Evolutionary conservation across 2,888 invertebrate genomes (phyloP).

Genomic region (Malachius bipustulatus): DNA sequence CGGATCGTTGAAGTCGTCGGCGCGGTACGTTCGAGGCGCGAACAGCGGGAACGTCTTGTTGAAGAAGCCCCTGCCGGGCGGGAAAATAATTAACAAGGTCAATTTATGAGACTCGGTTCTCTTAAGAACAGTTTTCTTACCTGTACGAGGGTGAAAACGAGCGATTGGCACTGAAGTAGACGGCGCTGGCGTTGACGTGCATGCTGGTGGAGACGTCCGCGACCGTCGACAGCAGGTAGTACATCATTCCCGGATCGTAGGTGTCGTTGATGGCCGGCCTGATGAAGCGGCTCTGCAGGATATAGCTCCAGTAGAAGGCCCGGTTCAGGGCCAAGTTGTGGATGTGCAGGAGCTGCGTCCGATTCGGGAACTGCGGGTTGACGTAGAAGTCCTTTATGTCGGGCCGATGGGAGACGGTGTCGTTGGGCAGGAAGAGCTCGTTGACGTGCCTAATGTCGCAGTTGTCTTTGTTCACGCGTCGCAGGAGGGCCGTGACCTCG

Average conservation of each 20-base stretch:
- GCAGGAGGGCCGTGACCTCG: slow-evolving; percentile 71
- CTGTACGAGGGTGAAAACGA: slow-evolving; percentile 89
- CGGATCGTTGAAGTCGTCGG: slow-evolving; percentile 92
- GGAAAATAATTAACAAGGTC: too few relatives aligned
- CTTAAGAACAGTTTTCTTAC: slow-evolving; percentile 96
- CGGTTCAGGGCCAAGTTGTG: slow-evolving; percentile 95
- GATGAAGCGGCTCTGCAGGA: slow-evolving; percentile 79
- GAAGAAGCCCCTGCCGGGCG: slow-evolving; percentile 86
- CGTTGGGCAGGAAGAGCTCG: slow-evolving; percentile 72
- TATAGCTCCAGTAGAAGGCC: slow-evolving; percentile 93
- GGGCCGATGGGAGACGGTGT: slow-evolving; percentile 81
- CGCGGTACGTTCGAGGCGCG: slow-evolving; percentile 83
- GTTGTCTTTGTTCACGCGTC: slow-evolving; percentile 74
- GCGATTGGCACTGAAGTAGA: slow-evolving; percentile 89
- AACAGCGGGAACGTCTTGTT: slow-evolving; percentile 89
- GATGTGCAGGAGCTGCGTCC: slow-evolving; percentile 82
- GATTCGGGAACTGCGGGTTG: slow-evolving; percentile 88
- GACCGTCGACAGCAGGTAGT: slow-evolving; percentile 86
- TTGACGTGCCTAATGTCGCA: slow-evolving; percentile 78
- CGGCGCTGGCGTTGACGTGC: slow-evolving; percentile 81
- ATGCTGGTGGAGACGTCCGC: slow-evolving; percentile 92
- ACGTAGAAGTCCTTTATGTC: slow-evolving; percentile 90
- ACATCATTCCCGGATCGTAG: slow-evolving; percentile 97
- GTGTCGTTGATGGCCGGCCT: slow-evolving; percentile 83
- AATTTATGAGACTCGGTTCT: too few relatives aligned